Conservation (phyloP, 2,113 vertebrate species). For the Lepus timidus region DNA sequence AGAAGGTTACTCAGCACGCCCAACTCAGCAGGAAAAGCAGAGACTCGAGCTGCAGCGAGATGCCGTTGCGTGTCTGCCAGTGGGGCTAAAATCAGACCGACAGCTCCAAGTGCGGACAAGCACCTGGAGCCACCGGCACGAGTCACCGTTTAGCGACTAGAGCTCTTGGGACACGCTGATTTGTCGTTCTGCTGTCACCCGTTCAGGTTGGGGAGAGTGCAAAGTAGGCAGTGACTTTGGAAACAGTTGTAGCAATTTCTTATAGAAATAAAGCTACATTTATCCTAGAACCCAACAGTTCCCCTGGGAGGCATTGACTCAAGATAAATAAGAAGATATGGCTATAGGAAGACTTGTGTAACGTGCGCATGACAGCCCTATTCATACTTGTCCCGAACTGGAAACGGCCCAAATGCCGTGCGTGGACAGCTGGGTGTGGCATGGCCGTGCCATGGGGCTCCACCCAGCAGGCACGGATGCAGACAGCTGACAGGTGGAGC, state of each 20-base stretch:
- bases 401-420: not conserved
- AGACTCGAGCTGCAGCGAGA: not conserved
- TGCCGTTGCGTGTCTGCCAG: not conserved
- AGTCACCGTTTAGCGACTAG: fast-evolving
- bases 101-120: not conserved
- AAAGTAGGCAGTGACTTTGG: not conserved
- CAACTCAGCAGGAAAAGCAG: not conserved
- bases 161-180: not conserved
- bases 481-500: fast-evolving
- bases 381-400: not conserved
- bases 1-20: not conserved
- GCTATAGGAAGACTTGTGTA: not conserved
- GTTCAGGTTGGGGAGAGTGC: not conserved
- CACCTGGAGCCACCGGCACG: not conserved
- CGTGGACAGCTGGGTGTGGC: not conserved
- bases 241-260: not conserved
- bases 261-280: not conserved
- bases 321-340: not conserved
- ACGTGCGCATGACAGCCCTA: not conserved
- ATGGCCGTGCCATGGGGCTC: not conserved
- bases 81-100: not conserved
- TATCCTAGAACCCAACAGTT: not conserved
- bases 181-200: not conserved
- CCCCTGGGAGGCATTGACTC: not conserved
- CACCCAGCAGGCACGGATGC: not conserved